A percentile compares a stretch with the other conserved stretches of the same genome.
Conservation (phyloP, 2,113 vertebrate genomes). For the Corythornis cristatus region DNA sequence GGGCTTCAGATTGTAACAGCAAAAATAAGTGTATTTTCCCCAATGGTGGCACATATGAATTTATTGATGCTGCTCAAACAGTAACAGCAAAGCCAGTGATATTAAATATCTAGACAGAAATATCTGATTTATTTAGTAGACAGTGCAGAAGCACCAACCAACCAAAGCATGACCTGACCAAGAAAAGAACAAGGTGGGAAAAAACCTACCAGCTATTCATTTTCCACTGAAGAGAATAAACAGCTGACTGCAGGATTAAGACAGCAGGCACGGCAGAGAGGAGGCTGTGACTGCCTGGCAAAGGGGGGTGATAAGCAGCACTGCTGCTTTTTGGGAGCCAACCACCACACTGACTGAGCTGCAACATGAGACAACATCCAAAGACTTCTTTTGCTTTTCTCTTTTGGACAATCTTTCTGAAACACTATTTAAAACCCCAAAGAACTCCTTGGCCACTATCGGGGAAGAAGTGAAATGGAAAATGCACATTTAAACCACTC, state of each 20-base stretch:
- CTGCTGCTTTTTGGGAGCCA: background rate
- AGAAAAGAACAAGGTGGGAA: background rate
- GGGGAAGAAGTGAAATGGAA: background rate
- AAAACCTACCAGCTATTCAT: background rate
- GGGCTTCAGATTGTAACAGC: background rate
- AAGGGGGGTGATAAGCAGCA: background rate
- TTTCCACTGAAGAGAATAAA: background rate
- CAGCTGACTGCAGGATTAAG: background rate
- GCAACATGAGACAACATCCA: background rate
- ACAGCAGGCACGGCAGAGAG: background rate
- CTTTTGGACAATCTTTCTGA: background rate
- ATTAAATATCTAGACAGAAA: conserved; percentile 4
- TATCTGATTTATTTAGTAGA: conserved; percentile 50
- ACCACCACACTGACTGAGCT: background rate
- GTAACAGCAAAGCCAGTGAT: background rate
- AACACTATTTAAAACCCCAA: background rate
- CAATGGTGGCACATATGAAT: background rate
- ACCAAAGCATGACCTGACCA: conserved; percentile 16
- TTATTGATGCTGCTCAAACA: background rate
- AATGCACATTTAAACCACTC: background rate
- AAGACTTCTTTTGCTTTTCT: background rate
- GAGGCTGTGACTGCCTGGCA: background rate
- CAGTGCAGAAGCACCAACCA: background rate
- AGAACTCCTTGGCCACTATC: background rate
- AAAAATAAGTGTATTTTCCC: background rate